Conservation (phyloP, 2,113 vertebrate species). For the Pipa parva region DNA sequence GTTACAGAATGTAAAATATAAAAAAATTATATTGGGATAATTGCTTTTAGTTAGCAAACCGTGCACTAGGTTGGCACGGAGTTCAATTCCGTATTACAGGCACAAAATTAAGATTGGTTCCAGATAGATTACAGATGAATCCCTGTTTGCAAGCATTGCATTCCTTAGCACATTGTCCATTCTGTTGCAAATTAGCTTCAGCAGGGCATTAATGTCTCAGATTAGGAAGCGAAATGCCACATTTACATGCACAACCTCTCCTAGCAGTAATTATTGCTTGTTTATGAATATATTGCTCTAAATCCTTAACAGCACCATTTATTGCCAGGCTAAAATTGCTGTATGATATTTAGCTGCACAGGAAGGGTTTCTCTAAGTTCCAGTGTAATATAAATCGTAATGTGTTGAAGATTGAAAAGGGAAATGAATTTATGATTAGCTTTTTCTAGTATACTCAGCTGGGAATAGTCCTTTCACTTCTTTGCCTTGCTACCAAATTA, state of each 20-base stretch:
- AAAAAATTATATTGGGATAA: constrained; percentile 34
- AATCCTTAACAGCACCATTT: neutral
- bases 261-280: neutral
- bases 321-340: no score
- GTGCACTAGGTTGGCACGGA: constrained; percentile 1
- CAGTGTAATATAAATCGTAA: no score
- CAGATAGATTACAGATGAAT: neutral
- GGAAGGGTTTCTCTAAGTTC: no score
- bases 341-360: no score
- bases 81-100: constrained; percentile 8
- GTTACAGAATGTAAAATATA: constrained; percentile 16
- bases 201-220: neutral
- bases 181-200: neutral
- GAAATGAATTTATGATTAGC: no score
- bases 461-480: no score
- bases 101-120: constrained; percentile 6
- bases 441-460: no score
- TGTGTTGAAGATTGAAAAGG: no score
- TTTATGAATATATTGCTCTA: neutral
- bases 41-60: constrained; percentile 32
- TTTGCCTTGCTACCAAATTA: no score
- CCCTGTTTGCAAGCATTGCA: neutral
- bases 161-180: neutral
- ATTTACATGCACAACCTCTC: neutral
- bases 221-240: neutral